Conservation (phyloP, 2,113 vertebrate genomes). For the Poicephalus gulielmi region DNA sequence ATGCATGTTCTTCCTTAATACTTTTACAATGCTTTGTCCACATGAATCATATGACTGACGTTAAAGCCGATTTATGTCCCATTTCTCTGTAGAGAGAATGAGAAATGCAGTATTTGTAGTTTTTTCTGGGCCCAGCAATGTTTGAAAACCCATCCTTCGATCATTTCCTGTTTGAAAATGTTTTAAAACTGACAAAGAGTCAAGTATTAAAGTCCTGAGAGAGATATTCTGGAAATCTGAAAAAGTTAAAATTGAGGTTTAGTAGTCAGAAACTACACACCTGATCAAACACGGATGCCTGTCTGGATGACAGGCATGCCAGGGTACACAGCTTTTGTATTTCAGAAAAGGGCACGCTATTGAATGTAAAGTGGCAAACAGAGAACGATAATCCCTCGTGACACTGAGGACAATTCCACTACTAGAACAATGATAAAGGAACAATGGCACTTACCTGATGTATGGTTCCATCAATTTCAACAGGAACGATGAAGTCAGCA, state of each 20-base stretch:
- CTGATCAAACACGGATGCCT: neutral
- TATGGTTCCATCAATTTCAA: constrained; percentile 98
- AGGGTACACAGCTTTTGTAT: neutral
- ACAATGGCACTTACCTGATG: constrained; percentile 86
- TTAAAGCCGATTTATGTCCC: neutral
- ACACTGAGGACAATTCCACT: neutral
- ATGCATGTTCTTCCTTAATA: neutral
- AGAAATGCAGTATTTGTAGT: neutral
- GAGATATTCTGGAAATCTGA: neutral
- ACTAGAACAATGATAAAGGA: neutral
- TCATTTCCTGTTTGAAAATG: neutral
- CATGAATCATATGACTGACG: neutral
- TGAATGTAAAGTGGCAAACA: neutral
- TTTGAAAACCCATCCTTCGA: neutral
- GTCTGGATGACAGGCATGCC: neutral
- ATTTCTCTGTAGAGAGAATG: neutral
- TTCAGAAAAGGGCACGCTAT: neutral
- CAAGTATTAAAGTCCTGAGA: neutral
- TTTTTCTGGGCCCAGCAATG: neutral
- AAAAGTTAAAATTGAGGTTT: neutral
- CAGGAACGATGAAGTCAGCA: constrained; percentile 98
- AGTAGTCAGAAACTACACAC: neutral
- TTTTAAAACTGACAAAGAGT: neutral
- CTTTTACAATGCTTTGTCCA: neutral
- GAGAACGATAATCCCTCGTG: neutral